These are phyloP conservation scores for Urocynchramus pylzowi DNA, from an alignment of 2,113 vertebrate species.

Conservation along the genomic window DNA sequence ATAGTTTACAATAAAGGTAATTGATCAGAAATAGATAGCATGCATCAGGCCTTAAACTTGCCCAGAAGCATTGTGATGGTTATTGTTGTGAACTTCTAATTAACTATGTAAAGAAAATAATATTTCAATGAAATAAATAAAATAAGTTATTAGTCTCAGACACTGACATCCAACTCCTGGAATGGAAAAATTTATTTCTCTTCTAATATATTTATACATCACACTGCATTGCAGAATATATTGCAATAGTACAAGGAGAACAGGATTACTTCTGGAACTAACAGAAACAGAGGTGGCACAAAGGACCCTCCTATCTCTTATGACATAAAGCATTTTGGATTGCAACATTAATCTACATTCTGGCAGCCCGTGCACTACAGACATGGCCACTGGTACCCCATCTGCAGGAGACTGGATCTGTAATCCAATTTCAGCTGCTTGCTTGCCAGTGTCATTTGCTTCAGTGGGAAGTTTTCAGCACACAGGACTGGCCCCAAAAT, in stretches of 20 bases:
- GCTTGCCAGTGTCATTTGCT: not conserved
- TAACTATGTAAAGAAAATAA: not conserved
- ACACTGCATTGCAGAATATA: not conserved
- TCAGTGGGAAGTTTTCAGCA: not conserved
- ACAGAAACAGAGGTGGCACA: not conserved
- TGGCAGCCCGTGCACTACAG: not conserved
- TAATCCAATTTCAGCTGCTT: not conserved
- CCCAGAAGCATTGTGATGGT: not conserved
- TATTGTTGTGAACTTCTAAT: not conserved
- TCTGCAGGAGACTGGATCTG: not conserved
- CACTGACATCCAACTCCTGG: not conserved
- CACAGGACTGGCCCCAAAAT: not conserved
- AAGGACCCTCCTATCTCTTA: not conserved
- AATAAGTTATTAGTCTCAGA: not conserved
- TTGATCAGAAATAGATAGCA: not conserved
- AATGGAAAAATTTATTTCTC: not conserved
- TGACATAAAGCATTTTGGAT: not conserved
- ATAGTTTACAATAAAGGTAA: not conserved
- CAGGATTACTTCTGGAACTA: not conserved
- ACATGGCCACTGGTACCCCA: not conserved
- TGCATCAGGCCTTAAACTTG: not conserved
- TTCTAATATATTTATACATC: not conserved
- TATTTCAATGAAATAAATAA: not conserved
- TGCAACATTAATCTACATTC: not conserved
- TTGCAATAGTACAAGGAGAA: not conserved